Evolutionary conservation across 1,140 invertebrate genomes (phyloP), one percentile per base, ranked within the genome.

Genomic region (Pogonognathellus flavescens): DNA sequence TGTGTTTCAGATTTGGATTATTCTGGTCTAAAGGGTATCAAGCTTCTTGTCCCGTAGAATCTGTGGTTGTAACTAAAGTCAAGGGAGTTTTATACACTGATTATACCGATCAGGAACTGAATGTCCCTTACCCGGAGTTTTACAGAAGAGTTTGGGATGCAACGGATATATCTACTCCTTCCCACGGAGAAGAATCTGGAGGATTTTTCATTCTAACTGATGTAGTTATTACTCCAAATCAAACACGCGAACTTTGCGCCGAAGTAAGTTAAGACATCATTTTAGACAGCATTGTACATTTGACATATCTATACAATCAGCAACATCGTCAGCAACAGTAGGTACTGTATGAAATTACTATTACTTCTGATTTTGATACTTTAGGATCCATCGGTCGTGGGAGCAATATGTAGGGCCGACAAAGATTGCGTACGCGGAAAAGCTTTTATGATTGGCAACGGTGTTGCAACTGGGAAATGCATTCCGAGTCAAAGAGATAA

Each of bases 161-260:
- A 25, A 90, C 91, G 4, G 92, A 93, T 86, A 92, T 92, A 89
- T 91, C 93, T 16, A 88, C 92, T 6, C 92, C 92, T 7, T 90
- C 92, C 13, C 53, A 84, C 18, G 84, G 85, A 59, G 88, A 92
- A 90, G 92, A 92, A 89, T 92, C 92, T 89, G 91, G 90, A 86
- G 92, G 92, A 18, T 92, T 93, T 85, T 93, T 93, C 90, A 91
- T 93, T 59, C 91, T 90, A 70, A 93, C 93, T 52, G 93, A 93
- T 89, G 87, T 92, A 10, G 90, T 93, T 14, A 90, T 92, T 25
- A 93, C 92, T 9, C 89, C 90, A 59, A 90, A 91, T 80, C 92
- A 93, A 88, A 90, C 88, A 18, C 90, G 90, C 66, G 89, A 88
- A 22, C 84, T 72, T 10, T 93, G 92, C 90, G 85, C 89, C 55